Evolutionary conservation across 2,888 invertebrate genomes (phyloP).

Genomic region (Synergus laeviventris): DNA sequence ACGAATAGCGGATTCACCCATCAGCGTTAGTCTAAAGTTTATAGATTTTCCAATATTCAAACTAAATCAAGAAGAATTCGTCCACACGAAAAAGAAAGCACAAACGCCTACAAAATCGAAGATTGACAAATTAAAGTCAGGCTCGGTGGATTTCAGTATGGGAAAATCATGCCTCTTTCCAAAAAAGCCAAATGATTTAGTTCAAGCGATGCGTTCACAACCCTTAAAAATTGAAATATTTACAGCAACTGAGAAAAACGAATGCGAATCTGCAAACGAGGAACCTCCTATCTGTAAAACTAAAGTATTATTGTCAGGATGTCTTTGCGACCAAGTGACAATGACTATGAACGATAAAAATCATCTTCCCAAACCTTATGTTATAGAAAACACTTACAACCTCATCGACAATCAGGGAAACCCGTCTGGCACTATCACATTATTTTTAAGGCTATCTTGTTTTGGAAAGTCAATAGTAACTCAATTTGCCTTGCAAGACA

Average conservation of each 20-base stretch:
- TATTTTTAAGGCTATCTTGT: conserved; percentile 66
- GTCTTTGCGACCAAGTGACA: conserved; percentile 59
- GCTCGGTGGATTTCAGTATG: conserved; percentile 53
- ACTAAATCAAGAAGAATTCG: conserved; percentile 60
- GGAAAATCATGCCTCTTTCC: conserved; percentile 62
- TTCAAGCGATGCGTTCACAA: conserved; percentile 53
- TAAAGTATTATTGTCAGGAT: conserved; percentile 55
- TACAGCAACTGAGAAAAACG: conserved; percentile 40
- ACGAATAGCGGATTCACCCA: conserved; percentile 48
- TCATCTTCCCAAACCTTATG: conserved; percentile 55
- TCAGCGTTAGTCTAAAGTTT: conserved; percentile 59
- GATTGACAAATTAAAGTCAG: conserved; percentile 19
- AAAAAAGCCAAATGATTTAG: conserved; percentile 54
- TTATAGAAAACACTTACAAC: conserved; percentile 59
- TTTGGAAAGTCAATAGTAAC: conserved; percentile 68
- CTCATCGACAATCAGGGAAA: conserved; percentile 56
- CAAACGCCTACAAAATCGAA: background rate
- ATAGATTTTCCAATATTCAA: conserved; percentile 61
- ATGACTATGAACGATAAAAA: conserved; percentile 54
- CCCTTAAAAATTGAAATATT: conserved; percentile 55
- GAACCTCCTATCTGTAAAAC: conserved; percentile 52
- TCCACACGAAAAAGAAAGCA: conserved; percentile 42
- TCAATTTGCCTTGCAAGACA: conserved; percentile 61
- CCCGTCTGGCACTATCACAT: conserved; percentile 64
- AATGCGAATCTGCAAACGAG: conserved; percentile 43